phyloP scores from a whole-genome alignment of 2,797 vertebrate species.

The Scolopax bukidnonensis region DNA sequence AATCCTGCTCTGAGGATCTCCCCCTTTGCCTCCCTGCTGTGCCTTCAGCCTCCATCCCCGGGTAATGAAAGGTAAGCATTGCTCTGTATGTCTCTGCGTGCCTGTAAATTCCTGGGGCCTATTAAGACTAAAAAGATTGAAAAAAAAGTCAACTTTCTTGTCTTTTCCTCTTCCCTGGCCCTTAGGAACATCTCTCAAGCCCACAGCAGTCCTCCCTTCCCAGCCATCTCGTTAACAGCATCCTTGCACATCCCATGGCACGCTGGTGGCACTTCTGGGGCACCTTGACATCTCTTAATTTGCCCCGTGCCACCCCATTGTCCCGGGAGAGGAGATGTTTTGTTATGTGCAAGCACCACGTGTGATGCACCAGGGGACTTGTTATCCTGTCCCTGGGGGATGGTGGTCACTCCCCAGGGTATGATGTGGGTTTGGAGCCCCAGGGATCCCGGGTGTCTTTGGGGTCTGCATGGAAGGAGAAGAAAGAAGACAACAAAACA shows the following conservation, averaged over 20 bases:
- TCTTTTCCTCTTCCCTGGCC: background rate
- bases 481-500: background rate
- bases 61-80: constrained; percentile 1
- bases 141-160: background rate
- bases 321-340: constrained; percentile 72
- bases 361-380: constrained; percentile 19
- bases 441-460: background rate
- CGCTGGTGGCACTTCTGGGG: background rate
- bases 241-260: background rate
- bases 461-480: constrained; percentile 6
- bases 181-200: background rate
- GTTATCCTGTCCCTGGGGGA: constrained; percentile 53
- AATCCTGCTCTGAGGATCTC: background rate
- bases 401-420: background rate
- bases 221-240: background rate
- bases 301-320: constrained; percentile 49
- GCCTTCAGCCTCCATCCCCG: background rate
- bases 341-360: constrained; percentile 55
- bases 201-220: background rate
- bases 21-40: background rate
- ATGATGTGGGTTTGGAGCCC: background rate
- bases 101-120: background rate
- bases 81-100: background rate
- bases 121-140: background rate
- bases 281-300: constrained; percentile 62